Evolutionary conservation across 2,797 vertebrate genomes (phyloP).

Genomic region (Hephaestus fuliginosus): DNA sequence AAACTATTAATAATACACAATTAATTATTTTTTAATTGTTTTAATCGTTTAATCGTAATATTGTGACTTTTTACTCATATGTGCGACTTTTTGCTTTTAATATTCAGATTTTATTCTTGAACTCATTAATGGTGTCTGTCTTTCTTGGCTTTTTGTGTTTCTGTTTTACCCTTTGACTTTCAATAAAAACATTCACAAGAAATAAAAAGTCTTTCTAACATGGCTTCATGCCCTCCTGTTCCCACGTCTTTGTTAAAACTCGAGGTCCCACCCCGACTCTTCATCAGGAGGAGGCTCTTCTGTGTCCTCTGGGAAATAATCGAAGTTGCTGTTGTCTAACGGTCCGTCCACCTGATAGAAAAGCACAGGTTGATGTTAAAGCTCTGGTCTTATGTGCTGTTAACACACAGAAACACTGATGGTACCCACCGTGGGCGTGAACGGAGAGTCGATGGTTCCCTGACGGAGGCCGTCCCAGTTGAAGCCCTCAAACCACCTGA

Average conservation of each 20-base stretch:
- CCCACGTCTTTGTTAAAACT: conserved; percentile 61
- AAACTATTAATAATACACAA: too few species aligned
- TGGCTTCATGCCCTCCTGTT: conserved; percentile 11
- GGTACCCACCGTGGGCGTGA: conserved; percentile 68
- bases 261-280: conserved; percentile 79
- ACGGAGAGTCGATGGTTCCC: conserved; percentile 73
- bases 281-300: conserved; percentile 77
- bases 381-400: neutral
- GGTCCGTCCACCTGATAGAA: conserved; percentile 74
- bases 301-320: conserved; percentile 75
- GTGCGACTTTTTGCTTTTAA: neutral
- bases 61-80: neutral
- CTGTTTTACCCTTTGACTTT: neutral
- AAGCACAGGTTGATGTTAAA: neutral
- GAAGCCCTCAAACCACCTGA: conserved; percentile 82
- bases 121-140: too few species aligned
- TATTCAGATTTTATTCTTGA: neutral
- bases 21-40: too few species aligned
- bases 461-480: conserved; percentile 82
- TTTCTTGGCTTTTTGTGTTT: neutral
- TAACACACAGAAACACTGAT: neutral
- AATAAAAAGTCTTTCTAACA: neutral
- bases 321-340: conserved; percentile 82
- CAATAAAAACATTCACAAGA: neutral
- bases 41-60: neutral